These are phyloP conservation scores for Scolopax mira DNA, from an alignment of 2,113 vertebrate genomes.

Conservation along the genomic window DNA sequence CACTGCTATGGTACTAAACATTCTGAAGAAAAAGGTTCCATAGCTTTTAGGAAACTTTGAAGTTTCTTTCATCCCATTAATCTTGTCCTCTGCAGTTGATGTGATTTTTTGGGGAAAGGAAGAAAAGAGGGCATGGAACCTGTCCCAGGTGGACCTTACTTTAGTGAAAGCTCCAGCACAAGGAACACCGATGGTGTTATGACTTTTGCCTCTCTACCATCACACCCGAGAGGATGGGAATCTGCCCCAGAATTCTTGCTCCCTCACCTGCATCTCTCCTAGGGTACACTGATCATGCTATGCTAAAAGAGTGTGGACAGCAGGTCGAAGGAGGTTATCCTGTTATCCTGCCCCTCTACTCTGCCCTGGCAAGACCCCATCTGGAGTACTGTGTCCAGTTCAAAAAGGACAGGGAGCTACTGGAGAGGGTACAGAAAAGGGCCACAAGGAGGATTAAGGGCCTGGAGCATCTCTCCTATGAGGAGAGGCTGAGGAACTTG, in stretches of 20 bases:
- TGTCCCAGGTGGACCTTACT: not conserved
- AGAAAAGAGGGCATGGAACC: not conserved
- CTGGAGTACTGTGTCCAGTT: too few species aligned
- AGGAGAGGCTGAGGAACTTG: too few species aligned
- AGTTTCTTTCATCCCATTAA: not conserved
- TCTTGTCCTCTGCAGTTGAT: not conserved
- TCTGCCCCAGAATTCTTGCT: not conserved
- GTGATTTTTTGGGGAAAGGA: fast-evolving
- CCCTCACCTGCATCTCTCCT: not conserved
- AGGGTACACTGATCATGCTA: not conserved
- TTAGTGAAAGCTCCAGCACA: not conserved
- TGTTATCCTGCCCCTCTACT: too few species aligned
- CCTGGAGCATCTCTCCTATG: too few species aligned
- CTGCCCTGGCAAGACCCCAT: too few species aligned
- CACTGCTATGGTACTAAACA: not conserved
- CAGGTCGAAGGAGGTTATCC: too few species aligned
- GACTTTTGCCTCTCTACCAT: not conserved
- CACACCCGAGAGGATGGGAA: not conserved
- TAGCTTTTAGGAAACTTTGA: not conserved
- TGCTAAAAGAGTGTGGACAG: too few species aligned
- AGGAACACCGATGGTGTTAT: fast-evolving
- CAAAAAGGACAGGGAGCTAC: too few species aligned
- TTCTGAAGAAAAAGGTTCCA: not conserved
- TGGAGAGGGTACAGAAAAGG: too few species aligned
- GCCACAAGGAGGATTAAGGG: too few species aligned